Evolutionary conservation across 2,113 vertebrate species (phyloP).

Genomic region (Ceyx margarethae): DNA sequence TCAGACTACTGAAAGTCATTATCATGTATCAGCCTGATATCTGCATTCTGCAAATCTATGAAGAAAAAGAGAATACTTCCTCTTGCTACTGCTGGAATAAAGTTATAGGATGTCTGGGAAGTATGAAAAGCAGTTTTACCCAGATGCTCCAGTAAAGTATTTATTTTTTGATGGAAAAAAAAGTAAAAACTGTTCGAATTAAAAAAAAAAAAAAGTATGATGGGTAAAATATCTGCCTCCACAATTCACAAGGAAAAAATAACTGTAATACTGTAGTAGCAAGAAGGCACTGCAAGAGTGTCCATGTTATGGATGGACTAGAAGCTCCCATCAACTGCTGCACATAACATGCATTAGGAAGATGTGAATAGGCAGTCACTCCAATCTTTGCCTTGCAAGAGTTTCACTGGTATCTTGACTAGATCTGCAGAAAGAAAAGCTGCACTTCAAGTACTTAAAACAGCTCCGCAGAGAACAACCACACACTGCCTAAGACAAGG

Average conservation of each 20-base stretch:
- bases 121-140: not conserved
- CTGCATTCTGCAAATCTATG: not conserved
- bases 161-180: not conserved
- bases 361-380: not conserved
- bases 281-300: not conserved
- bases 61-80: not conserved
- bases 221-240: not conserved
- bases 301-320: not conserved
- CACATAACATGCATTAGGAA: not conserved
- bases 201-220: not conserved
- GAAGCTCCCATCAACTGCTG: not conserved
- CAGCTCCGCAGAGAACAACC: not conserved
- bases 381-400: not conserved
- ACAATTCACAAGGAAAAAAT: not conserved
- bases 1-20: constrained; percentile 19
- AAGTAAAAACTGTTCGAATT: not conserved
- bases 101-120: not conserved
- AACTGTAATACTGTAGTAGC: not conserved
- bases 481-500: not conserved
- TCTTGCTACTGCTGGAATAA: not conserved
- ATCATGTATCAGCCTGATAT: not conserved
- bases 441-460: not conserved
- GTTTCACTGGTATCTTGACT: not conserved
- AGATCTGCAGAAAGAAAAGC: not conserved
- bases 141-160: not conserved